These are phyloP conservation scores for Nomada ruficornis DNA, from an alignment of 2,888 invertebrate species.

Conservation along the genomic window DNA sequence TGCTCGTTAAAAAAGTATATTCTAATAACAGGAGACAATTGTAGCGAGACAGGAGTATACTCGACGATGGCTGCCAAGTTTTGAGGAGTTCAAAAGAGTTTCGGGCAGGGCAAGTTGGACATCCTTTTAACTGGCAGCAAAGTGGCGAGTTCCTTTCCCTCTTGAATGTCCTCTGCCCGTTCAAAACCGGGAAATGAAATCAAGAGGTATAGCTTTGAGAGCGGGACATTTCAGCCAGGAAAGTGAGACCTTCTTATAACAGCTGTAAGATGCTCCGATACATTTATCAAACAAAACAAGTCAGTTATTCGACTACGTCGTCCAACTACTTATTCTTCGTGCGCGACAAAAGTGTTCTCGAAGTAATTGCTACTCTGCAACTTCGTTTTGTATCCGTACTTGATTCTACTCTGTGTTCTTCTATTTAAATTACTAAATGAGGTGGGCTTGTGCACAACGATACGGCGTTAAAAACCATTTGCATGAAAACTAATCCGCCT, in stretches of 20 bases:
- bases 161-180: slow-evolving; percentile 19
- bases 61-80: slow-evolving; percentile 64
- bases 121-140: slow-evolving; percentile 64
- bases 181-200: not conserved
- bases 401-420: not conserved
- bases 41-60: slow-evolving; percentile 19
- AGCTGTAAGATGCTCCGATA: not conserved
- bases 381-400: not conserved
- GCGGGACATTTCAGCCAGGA: slow-evolving; percentile 15
- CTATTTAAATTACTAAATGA: not conserved
- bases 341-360: slow-evolving; percentile 12
- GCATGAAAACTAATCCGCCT: not conserved
- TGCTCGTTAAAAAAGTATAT: slow-evolving; percentile 54
- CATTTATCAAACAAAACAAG: slow-evolving; percentile 10
- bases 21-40: slow-evolving; percentile 48
- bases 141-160: slow-evolving; percentile 58
- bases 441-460: not conserved
- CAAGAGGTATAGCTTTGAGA: not conserved
- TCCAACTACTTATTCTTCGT: slow-evolving; percentile 26
- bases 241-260: slow-evolving; percentile 62
- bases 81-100: slow-evolving; percentile 62
- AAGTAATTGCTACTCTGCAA: not conserved
- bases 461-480: not conserved
- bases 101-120: slow-evolving; percentile 55
- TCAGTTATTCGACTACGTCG: slow-evolving; percentile 31